Conservation (phyloP, 1,140 invertebrate genomes). For the Aphelinus certus region DNA sequence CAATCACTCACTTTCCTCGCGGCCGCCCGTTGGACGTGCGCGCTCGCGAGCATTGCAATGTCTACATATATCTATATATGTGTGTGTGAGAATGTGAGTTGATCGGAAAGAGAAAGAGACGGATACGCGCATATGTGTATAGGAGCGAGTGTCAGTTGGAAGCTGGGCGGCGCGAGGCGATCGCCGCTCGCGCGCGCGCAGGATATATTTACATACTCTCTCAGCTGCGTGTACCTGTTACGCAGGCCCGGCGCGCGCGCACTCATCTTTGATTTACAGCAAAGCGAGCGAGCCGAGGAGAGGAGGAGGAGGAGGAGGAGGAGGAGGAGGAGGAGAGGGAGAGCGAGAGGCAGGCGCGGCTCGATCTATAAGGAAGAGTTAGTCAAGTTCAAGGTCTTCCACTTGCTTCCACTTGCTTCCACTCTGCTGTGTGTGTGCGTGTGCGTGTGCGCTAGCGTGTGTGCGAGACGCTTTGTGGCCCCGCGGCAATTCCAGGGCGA, state of each 20-base stretch:
- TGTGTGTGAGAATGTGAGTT: background rate
- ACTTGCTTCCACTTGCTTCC: constrained; percentile 45
- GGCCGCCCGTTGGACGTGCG: too few species aligned
- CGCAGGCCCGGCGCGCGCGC: background rate
- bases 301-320: background rate
- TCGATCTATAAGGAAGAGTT: constrained; percentile 53
- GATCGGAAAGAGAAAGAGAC: background rate
- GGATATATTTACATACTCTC: constrained; percentile 10
- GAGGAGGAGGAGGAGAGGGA: background rate
- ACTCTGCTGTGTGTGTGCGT: too few species aligned
- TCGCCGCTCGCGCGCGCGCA: background rate
- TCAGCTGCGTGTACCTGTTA: constrained; percentile 20
- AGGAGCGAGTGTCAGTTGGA: too few species aligned
- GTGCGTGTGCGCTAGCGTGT: too few species aligned
- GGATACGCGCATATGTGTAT: background rate
- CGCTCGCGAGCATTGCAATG: too few species aligned
- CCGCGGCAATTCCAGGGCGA: constrained; percentile 17
- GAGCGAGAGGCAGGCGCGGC: background rate
- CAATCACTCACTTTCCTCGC: constrained; percentile 16
- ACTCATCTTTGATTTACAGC: background rate
- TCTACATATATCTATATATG: too few species aligned
- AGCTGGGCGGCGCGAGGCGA: background rate
- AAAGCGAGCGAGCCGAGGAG: background rate
- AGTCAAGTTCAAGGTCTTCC: constrained; percentile 61
- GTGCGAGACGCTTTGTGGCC: too few species aligned